These are phyloP conservation scores for Trachemys scripta DNA, from an alignment of 2,113 vertebrate species.

Conservation along the genomic window DNA sequence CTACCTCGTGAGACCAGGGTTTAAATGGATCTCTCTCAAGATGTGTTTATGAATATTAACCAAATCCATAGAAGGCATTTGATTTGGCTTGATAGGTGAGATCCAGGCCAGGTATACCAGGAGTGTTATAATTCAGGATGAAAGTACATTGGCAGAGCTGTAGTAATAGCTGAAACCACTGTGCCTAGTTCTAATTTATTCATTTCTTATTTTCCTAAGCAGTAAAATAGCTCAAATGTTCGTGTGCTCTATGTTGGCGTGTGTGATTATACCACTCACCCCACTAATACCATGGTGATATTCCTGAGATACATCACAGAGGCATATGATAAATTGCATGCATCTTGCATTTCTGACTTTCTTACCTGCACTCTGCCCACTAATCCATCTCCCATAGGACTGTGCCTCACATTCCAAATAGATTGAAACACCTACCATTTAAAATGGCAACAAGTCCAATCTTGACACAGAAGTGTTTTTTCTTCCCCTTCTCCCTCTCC, in stretches of 20 bases:
- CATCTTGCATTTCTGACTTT: not conserved
- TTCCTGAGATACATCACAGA: rapidly evolving
- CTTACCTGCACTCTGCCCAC: not conserved
- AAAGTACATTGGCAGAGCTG: not conserved
- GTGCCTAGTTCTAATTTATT: not conserved
- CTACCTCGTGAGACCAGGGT: not conserved
- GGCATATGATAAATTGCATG: not conserved
- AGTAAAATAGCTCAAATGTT: not conserved
- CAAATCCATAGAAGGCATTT: not conserved
- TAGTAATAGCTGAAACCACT: not conserved
- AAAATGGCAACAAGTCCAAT: not conserved
- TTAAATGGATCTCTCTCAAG: not conserved
- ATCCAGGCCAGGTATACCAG: not conserved
- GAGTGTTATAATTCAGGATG: not conserved
- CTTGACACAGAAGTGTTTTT: not conserved
- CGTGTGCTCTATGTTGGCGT: not conserved
- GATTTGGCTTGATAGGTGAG: not conserved
- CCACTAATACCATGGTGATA: not conserved
- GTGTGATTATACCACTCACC: not conserved
- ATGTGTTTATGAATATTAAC: not conserved
- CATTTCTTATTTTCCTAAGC: not conserved
- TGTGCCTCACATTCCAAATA: not conserved
- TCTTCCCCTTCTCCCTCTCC: not conserved
- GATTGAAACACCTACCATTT: not conserved
- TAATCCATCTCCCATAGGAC: not conserved